Evolutionary conservation across 2,888 invertebrate species (phyloP).

Genomic region (Thereva nobilitata): DNA sequence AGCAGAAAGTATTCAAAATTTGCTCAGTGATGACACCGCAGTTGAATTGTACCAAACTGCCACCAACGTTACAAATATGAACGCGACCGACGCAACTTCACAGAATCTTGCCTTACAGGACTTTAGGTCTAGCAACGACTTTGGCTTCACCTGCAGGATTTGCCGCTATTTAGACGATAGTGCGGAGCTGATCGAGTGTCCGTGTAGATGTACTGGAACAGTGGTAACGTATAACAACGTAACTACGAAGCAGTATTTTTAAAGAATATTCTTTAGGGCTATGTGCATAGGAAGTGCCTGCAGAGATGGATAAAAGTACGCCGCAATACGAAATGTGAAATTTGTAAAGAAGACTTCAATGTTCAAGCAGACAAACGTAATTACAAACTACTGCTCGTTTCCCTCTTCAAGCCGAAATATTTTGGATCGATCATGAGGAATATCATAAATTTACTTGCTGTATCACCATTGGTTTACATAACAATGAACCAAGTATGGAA

Average conservation of each 20-base stretch:
- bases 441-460: slow-evolving; percentile 49
- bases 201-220: slow-evolving; percentile 54
- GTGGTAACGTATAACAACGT: slow-evolving; percentile 47
- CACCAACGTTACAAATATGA: too few species aligned
- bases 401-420: slow-evolving; percentile 52
- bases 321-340: slow-evolving; percentile 52
- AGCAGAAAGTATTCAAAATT: too few species aligned
- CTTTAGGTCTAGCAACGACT: slow-evolving; percentile 40
- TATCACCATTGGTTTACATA: slow-evolving; percentile 52
- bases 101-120: too few species aligned
- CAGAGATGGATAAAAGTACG: slow-evolving; percentile 53
- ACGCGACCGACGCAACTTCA: too few species aligned
- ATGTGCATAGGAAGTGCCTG: slow-evolving; percentile 52
- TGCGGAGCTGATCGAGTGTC: slow-evolving; percentile 51
- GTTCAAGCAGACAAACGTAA: slow-evolving; percentile 48
- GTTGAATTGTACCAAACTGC: too few species aligned
- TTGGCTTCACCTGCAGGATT: slow-evolving; percentile 53
- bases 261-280: slow-evolving; percentile 47
- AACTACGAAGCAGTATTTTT: neutral
- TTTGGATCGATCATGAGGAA: slow-evolving; percentile 52
- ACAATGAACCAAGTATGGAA: slow-evolving; percentile 48
- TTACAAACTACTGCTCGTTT: slow-evolving; percentile 47
- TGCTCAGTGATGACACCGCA: too few species aligned
- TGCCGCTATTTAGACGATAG: slow-evolving; percentile 53
- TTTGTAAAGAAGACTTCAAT: slow-evolving; percentile 49